Base-by-base conservation (phyloP, 1,140 invertebrate genomes). In the Stegodyphus dumicola region DNA sequence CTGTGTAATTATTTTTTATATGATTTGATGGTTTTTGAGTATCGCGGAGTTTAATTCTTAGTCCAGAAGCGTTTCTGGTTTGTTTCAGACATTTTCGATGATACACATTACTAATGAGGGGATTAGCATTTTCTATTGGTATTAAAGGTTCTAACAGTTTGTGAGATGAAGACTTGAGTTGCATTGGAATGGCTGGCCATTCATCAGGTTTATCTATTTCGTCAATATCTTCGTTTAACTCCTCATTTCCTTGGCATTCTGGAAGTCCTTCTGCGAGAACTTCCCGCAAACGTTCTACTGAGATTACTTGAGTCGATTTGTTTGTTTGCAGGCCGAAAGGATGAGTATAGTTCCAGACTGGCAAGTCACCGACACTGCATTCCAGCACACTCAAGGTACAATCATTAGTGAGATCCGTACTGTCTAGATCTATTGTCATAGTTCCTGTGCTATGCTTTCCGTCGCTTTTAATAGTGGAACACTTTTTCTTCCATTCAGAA, bases 291-390 rank as follows among this genome's bases (percentile, higher is more conserved):
- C 49, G 33, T 33, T 33, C 33, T 33, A 33, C 33, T 33, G 81
- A 84, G 4, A 84, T 52, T 17, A 84, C 81, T 51, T 84, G 81
- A 9, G 81, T 84, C 0, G n/a, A 54, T 56, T 84, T 84, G 51
- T 18, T 84, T 33, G 73, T 84, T n/a, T 84, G 81, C 13, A 84
- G 33, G 9, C 79, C 79, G 18, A 84, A 84, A 53, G 81, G 81
- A 17, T 84, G 81, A 33, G 81, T 84, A 17, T 54, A 84, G 60
- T 76, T 84, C 6, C 18, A 76, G 7, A 51, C 6, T 7, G 81
- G 81, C 5, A 84, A 11, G 69, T 84, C 81, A 49, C 81, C 81
- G 9, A 84, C 81, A 49, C 52, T 84, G 73, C 81, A 84, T 49
- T 84, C 81, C 7, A 84, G 33, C 11, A 84, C 71, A 60, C 81